Base-by-base conservation (phyloP, 2,888 invertebrate genomes). In the Philereme vetulata region DNA sequence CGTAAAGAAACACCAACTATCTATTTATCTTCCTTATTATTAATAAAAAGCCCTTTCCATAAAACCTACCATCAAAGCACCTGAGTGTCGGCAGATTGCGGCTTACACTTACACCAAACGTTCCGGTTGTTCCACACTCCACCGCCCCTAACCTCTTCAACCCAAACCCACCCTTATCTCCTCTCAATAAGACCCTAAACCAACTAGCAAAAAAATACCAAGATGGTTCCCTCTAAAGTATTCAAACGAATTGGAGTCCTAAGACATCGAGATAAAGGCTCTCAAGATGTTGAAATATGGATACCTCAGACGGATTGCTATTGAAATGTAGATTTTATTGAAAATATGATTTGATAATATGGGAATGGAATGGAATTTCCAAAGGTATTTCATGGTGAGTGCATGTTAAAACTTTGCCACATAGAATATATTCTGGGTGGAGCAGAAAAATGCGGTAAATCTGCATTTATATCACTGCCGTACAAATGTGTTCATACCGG, bases 1-100 rank as follows among this genome's bases (percentile, higher is more conserved):
- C 21, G 2, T 21, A 21, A 2, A 21, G 21, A 21, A 21, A 21
- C 21, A 21, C 21, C 21, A 21, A 21, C 21, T 21, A 21, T 1
- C 21, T 21, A 21, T 21, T 21, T 21, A n/a, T n/a, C n/a, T n/a
- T n/a, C n/a, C n/a, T n/a, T n/a, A n/a, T 34, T 33, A 9, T 47
- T n/a, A 33, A 46, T 9, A 45, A 56, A 68, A 81, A 85, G 80
- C 76, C 65, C 56, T 68, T 76, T 84, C 86, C 84, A 75, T 65
- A 74, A 44, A 71, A 66, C 68, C 64, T 70, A 68, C 66, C 71
- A 66, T 71, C 69, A 67, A 73, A 84, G 77, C 86, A 89, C 88
- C 89, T 89, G 87, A 85, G 82, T 78, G 83, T 82, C 78, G 82
- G 86, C 88, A 89, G 88, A 89, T 88, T 89, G 88, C 81, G 86